These are phyloP conservation scores for Trochalopteron elliotii DNA, from an alignment of 2,113 vertebrate genomes.

Conservation along the genomic window DNA sequence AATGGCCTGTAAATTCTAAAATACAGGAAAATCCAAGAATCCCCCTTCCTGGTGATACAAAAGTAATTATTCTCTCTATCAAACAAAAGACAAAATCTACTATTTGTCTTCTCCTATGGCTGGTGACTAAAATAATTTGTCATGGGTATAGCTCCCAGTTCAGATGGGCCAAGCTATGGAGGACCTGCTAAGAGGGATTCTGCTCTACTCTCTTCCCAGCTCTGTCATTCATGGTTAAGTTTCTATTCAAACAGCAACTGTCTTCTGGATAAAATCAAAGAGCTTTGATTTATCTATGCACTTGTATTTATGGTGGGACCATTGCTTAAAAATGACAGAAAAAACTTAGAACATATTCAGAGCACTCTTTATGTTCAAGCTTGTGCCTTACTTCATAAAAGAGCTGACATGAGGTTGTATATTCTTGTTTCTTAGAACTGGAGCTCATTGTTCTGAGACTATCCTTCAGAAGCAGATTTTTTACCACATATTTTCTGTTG, in stretches of 20 bases:
- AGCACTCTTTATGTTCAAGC: background rate
- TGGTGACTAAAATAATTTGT: background rate
- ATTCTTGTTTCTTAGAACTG: background rate
- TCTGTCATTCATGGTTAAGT: background rate
- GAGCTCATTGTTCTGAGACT: background rate
- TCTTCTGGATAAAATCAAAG: background rate
- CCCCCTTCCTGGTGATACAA: background rate
- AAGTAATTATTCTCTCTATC: background rate
- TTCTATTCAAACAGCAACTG: background rate
- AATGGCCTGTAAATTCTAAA: conserved; percentile 5
- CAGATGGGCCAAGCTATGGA: background rate
- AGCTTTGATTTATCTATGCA: background rate
- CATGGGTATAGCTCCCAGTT: background rate
- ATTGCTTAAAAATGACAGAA: background rate
- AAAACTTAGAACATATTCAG: background rate
- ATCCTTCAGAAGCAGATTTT: background rate
- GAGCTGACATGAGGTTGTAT: background rate
- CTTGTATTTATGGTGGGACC: background rate
- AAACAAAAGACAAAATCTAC: background rate
- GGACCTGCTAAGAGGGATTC: background rate
- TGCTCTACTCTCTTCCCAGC: background rate
- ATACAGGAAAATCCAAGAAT: background rate
- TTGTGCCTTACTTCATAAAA: background rate
- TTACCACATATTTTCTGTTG: background rate
- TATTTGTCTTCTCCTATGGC: background rate